Percentiles rank a stretch among this genome's conserved stretches.
These are phyloP conservation scores for Erythrocercus mccallii DNA, from an alignment of 2,113 vertebrate species.

Conservation along the genomic window DNA sequence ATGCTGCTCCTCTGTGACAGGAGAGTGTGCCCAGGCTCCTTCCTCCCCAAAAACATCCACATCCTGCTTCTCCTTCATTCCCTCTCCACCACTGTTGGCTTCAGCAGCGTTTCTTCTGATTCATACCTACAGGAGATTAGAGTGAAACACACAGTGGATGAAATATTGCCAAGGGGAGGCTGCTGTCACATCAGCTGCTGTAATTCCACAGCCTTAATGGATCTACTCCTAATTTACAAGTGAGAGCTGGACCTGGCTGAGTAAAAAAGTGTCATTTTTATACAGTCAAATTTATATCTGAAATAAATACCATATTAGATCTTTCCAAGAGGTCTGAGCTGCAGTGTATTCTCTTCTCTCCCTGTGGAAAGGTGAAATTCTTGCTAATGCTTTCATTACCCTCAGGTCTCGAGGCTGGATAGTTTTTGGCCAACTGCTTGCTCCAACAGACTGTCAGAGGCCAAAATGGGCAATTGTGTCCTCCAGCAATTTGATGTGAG, in stretches of 20 bases:
- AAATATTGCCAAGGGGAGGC: slow-evolving; percentile 28
- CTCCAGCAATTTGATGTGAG: neutral
- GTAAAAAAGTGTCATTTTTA: slow-evolving; percentile 23
- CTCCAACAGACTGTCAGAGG: neutral
- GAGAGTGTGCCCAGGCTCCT: rapidly evolving
- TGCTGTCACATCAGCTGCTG: slow-evolving; percentile 16
- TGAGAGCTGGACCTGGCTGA: neutral
- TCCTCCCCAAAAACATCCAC: neutral
- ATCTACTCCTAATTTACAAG: slow-evolving; percentile 35
- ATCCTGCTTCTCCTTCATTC: neutral
- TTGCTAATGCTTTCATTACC: neutral
- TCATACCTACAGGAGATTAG: neutral
- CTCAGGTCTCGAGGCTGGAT: neutral
- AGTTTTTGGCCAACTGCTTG: neutral
- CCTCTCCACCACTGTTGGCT: neutral
- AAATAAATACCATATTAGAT: slow-evolving; percentile 25
- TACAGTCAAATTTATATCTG: slow-evolving; percentile 31
- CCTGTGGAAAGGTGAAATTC: neutral
- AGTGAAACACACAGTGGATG: neutral
- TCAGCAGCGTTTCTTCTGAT: neutral
- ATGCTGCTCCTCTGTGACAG: neutral
- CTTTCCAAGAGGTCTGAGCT: neutral
- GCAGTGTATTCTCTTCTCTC: neutral
- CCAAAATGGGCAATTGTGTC: neutral
- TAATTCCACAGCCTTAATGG: slow-evolving; percentile 26